These are phyloP conservation scores for Smutsia temminckii DNA, from an alignment of 2,797 vertebrate genomes.

Conservation along the genomic window DNA sequence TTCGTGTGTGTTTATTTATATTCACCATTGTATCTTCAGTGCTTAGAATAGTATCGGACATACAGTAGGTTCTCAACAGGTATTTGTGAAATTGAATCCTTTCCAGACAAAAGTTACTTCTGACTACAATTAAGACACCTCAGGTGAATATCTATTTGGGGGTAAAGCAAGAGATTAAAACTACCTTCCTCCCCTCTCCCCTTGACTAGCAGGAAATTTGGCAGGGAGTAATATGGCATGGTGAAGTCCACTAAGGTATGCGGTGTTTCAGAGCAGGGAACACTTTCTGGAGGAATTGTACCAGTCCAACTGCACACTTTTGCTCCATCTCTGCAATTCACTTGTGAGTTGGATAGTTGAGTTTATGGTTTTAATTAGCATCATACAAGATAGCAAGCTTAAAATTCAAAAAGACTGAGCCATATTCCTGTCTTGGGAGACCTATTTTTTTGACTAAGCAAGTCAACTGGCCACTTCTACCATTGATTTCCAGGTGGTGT, in stretches of 20 bases:
- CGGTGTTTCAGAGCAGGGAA: not conserved
- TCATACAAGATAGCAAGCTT: not conserved
- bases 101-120: slow-evolving; percentile 39
- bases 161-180: slow-evolving; percentile 21
- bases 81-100: not conserved
- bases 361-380: not conserved
- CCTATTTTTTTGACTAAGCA: not conserved
- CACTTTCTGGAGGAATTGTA: not conserved
- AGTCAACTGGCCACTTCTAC: not conserved
- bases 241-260: not conserved
- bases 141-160: slow-evolving; percentile 16
- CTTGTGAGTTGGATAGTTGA: not conserved
- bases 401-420: not conserved
- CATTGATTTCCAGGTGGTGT: not conserved
- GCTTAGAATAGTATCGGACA: not conserved
- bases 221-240: not conserved
- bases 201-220: not conserved
- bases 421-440: not conserved
- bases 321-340: not conserved
- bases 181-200: not conserved
- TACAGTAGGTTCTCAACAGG: not conserved
- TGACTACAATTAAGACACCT: not conserved
- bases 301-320: not conserved
- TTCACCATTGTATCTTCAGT: not conserved
- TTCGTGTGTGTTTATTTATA: not conserved